Conservation (phyloP, 92 coral and sea anemone genomes). For the Parazoanthus swiftii region DNA sequence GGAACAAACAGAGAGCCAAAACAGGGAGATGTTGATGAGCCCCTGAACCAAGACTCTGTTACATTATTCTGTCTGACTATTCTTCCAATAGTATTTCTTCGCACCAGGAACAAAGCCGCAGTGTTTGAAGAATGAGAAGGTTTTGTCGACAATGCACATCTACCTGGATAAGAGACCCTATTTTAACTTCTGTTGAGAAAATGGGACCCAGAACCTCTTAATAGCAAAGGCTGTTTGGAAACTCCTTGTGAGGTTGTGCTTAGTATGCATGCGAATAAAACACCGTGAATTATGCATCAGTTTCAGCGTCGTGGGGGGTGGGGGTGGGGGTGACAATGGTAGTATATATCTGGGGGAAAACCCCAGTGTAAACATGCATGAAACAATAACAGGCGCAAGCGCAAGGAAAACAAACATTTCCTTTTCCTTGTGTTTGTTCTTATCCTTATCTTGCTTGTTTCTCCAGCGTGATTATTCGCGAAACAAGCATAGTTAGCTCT, state of each 20-base stretch:
- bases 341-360: too few species aligned
- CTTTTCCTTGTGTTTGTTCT: too few species aligned
- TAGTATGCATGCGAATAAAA: background rate
- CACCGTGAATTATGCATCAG: too few species aligned
- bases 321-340: too few species aligned
- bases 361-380: too few species aligned
- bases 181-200: constrained; percentile 54
- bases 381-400: too few species aligned
- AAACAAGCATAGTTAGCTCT: too few species aligned
- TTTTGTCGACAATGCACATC: constrained; percentile 73
- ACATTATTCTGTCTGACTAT: background rate
- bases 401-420: too few species aligned
- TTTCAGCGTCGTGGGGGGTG: too few species aligned
- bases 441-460: too few species aligned
- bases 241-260: background rate
- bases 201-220: background rate
- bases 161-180: constrained; percentile 77
- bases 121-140: constrained; percentile 51
- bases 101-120: constrained; percentile 57
- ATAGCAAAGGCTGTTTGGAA: background rate
- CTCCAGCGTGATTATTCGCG: too few species aligned
- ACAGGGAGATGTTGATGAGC: background rate
- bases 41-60: background rate
- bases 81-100: constrained; percentile 62
- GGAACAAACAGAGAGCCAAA: too few species aligned